phyloP scores from a whole-genome alignment of 2,113 vertebrate genomes.

The Syrmaticus mikado region DNA sequence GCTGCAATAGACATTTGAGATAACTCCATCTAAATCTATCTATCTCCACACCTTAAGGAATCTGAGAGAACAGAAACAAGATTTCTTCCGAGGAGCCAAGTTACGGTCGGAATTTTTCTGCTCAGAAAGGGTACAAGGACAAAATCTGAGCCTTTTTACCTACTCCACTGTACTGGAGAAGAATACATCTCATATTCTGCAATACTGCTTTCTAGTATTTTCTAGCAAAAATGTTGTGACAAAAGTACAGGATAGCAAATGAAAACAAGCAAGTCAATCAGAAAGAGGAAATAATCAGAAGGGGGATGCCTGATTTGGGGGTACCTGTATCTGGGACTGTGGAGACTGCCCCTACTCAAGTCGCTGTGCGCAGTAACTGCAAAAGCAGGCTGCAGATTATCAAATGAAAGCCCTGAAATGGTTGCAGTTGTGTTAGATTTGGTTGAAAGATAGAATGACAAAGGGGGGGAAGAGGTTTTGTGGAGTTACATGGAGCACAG shows the following conservation, averaged over 20 bases:
- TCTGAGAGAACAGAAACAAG: neutral
- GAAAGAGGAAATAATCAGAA: neutral
- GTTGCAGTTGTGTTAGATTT: neutral
- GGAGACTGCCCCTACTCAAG: neutral
- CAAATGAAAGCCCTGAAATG: neutral
- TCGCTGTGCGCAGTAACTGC: neutral
- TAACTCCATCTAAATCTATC: neutral
- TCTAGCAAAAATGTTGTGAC: neutral
- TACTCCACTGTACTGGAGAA: neutral
- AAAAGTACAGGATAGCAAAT: neutral
- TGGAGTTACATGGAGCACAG: neutral
- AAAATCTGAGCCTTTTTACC: neutral
- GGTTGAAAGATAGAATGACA: neutral
- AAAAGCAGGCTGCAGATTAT: neutral
- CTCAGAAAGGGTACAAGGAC: neutral
- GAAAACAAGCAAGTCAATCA: neutral
- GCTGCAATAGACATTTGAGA: neutral
- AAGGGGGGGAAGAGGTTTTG: neutral
- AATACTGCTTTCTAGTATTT: neutral
- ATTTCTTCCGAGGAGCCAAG: neutral
- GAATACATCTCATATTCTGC: neutral
- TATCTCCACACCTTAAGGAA: neutral
- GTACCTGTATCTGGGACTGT: accelerated
- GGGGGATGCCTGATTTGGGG: neutral
- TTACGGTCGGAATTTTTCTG: neutral